A percentile compares a stretch with the other conserved stretches of the same genome.
Evolutionary conservation across 2,888 invertebrate species (phyloP).

Genomic region (Tachina grossa): DNA sequence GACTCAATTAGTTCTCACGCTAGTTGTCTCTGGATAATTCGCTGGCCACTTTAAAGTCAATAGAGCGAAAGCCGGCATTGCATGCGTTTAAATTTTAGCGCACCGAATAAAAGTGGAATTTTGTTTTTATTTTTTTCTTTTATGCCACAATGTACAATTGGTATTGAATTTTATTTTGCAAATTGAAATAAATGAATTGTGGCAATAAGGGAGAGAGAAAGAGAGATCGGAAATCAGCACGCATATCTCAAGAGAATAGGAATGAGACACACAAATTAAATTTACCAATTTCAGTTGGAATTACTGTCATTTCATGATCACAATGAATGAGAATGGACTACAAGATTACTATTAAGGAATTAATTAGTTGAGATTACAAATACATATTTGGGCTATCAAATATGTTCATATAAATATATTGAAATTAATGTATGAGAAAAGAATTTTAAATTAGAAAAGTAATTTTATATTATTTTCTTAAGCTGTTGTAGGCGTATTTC

Average conservation of each 20-base stretch:
- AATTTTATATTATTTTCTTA: no score
- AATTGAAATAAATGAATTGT: slow-evolving; percentile 60
- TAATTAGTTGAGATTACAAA: slow-evolving; percentile 17
- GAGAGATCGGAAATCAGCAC: background rate
- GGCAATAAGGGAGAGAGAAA: background rate
- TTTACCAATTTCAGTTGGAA: slow-evolving; percentile 24
- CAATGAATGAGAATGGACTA: slow-evolving; percentile 1
- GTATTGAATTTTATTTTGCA: slow-evolving; percentile 52
- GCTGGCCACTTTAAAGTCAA: slow-evolving; percentile 39
- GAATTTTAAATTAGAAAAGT: background rate
- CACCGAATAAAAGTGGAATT: slow-evolving; percentile 2
- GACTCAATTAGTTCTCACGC: slow-evolving; percentile 80
- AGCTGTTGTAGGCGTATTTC: no score
- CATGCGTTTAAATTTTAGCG: slow-evolving; percentile 27
- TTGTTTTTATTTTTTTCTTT: slow-evolving; percentile 11
- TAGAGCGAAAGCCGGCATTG: slow-evolving; percentile 55
- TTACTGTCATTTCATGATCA: slow-evolving; percentile 41
- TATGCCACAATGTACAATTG: slow-evolving; percentile 49
- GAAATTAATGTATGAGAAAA: slow-evolving; percentile 31
- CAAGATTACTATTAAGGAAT: background rate
- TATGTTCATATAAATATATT: background rate
- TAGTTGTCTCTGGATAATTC: slow-evolving; percentile 50
- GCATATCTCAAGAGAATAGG: background rate
- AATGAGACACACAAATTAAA: background rate
- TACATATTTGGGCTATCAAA: slow-evolving; percentile 2